phyloP scores from a whole-genome alignment of 2,797 vertebrate species.

The Microhierax caerulescens region DNA sequence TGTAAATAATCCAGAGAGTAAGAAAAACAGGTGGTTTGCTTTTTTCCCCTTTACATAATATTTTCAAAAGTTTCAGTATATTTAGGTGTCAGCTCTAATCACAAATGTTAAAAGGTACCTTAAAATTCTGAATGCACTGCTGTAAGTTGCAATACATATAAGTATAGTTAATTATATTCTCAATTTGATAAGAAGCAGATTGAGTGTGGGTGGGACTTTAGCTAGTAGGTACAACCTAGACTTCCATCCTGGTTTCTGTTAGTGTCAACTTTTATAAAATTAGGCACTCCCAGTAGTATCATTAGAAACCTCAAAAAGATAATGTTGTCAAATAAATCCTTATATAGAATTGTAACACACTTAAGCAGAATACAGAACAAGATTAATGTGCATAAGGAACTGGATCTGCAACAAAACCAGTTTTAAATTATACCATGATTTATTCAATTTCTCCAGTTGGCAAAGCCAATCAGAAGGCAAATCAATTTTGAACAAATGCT shows the following conservation, averaged over 20 bases:
- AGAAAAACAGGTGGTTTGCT: background rate
- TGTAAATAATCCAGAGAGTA: background rate
- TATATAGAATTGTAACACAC: background rate
- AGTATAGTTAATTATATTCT: background rate
- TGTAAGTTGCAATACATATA: background rate
- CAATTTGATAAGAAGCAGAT: background rate
- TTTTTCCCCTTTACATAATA: background rate
- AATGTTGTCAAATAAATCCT: conserved; percentile 6
- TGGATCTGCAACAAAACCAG: background rate
- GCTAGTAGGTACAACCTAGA: background rate
- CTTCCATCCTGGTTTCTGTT: conserved; percentile 1
- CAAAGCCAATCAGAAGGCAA: background rate
- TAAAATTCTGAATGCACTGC: background rate
- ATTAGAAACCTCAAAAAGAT: conserved; percentile 7
- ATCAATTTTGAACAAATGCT: background rate
- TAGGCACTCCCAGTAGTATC: background rate
- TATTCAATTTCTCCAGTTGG: background rate
- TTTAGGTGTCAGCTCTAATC: background rate
- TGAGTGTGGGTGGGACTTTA: background rate
- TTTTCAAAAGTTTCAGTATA: background rate
- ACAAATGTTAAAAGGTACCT: background rate
- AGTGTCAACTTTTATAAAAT: background rate
- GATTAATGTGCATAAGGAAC: background rate
- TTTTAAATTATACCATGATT: background rate
- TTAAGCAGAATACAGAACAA: background rate